phyloP scores from a whole-genome alignment of 64 coral and sea anemone species.

The Porites australiensis region DNA sequence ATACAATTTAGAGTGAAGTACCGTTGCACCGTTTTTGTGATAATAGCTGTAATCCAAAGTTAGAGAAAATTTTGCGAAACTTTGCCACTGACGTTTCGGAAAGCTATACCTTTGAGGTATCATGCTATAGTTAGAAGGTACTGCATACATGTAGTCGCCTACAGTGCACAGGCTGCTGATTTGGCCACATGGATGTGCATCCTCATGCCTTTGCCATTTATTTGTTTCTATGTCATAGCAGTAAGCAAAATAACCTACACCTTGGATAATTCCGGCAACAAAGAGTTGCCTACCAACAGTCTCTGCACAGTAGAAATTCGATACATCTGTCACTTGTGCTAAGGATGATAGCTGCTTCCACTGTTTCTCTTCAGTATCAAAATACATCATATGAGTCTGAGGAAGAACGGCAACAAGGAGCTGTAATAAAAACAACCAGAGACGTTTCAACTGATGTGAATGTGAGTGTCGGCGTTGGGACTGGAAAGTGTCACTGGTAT shows the following conservation, averaged over 20 bases:
- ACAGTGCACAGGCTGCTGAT: neutral
- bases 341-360: neutral
- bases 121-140: no score
- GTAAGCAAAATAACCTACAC: no score
- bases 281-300: neutral
- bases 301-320: neutral
- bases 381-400: neutral
- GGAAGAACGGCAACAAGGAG: neutral
- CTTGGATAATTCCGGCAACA: neutral
- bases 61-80: neutral
- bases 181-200: neutral
- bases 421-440: neutral
- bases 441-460: no score
- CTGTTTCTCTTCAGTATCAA: neutral
- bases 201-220: no score
- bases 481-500: no score
- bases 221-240: neutral
- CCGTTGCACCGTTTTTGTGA: neutral
- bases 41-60: neutral
- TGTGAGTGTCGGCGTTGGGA: no score
- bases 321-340: neutral
- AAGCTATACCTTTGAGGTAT: neutral
- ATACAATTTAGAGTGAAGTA: no score
- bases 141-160: constrained; percentile 1
- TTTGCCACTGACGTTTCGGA: neutral